Conservation (phyloP, 2,113 vertebrate species). For the Cephalopterus ornatus region DNA sequence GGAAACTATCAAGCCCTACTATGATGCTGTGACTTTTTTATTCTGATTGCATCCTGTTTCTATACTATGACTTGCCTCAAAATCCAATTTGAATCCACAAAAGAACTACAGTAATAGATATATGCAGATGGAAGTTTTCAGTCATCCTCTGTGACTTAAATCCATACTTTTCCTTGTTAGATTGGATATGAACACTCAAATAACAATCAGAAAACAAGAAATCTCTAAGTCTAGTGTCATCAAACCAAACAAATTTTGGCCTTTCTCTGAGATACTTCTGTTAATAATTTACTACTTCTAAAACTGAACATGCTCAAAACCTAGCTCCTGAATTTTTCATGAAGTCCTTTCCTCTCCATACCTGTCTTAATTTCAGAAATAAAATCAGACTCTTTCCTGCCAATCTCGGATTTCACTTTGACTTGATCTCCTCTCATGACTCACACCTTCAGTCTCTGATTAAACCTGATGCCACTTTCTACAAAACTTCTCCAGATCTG, state of each 20-base stretch:
- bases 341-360: background rate
- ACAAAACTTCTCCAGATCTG: background rate
- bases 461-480: constrained; percentile 12
- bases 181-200: background rate
- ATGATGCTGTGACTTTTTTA: background rate
- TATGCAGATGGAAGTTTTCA: background rate
- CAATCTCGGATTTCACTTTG: background rate
- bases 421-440: constrained; percentile 19
- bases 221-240: background rate
- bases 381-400: background rate
- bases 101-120: background rate
- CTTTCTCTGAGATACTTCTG: background rate
- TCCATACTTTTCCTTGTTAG: background rate
- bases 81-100: background rate
- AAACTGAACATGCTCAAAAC: background rate
- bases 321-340: constrained; percentile 10
- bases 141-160: background rate
- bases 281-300: constrained; percentile 13
- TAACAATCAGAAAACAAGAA: background rate
- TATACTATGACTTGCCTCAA: background rate
- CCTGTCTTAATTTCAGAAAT: constrained; percentile 30
- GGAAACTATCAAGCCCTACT: background rate
- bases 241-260: background rate
- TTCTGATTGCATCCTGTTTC: background rate
- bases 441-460: constrained; percentile 12